Evolutionary conservation across 1,140 invertebrate genomes (phyloP), one percentile per base, ranked within the genome.

Genomic region (Diorhabda carinulata): DNA sequence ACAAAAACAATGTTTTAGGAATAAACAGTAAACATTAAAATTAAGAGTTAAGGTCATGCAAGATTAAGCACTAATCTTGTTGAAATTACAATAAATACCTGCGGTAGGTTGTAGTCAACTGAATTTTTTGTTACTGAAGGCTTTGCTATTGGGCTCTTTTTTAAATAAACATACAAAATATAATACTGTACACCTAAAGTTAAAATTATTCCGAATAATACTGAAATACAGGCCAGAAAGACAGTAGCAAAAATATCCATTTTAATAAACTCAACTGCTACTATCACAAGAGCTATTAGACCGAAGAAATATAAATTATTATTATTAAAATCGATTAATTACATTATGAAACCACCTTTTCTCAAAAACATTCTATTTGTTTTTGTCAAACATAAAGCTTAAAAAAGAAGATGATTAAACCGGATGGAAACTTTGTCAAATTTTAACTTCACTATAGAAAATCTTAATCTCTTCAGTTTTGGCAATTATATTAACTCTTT

Each of bases 171-270:
- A 60, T 84, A 79, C 61, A 84, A 82, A 43, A 85, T 76, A 72
- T 84, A 82, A 77, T 85, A 85, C 75, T 85, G 84, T 9, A 84
- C 74, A 64, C 82, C 76, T 64, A 85, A 76, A 67, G 83, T 84
- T 62, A 84, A 72, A 66, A 84, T 82, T 57, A 83, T 82, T 66
- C 84, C 84, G 65, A 84, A 67, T 57, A 76, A 59, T 68, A 76
- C 47, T 44, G 72, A 73, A 65, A 76, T 44, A 42, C 68, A 61
- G 8, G 45, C 67, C 66, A 76, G 59, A 40, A 76, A 71, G 62
- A 76, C 63, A 66, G 73, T 65, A 52, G 66, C 74, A 64, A 76
- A 76, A 63, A 76, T 62, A 73, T 76, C 74, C 74, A 76, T 76
- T 65, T 52, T 52, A 10, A 67, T 42, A 60, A 44, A 57, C 61